Percentiles rank a stretch among this genome's conserved stretches.
Evolutionary conservation across 1,140 invertebrate genomes (phyloP).

Genomic region (Phymorhynchus buccinoides): DNA sequence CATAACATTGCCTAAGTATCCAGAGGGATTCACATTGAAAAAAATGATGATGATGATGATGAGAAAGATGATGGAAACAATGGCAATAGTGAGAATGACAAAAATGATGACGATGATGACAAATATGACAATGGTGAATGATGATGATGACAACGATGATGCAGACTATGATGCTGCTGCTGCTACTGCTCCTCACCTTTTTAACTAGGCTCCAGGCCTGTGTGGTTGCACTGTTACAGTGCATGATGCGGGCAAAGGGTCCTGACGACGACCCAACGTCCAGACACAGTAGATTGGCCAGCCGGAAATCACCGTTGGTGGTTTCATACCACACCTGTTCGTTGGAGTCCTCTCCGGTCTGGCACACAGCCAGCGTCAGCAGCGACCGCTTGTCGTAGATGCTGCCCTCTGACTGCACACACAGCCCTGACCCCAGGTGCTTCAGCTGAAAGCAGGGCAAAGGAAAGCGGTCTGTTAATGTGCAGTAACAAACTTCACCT

Average conservation of each 20-base stretch:
- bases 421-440: slow-evolving; percentile 52
- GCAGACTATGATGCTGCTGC: no score
- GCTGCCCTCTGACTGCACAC: slow-evolving; percentile 56
- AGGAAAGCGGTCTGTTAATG: not conserved
- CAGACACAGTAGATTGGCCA: slow-evolving; percentile 88
- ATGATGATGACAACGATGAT: no score
- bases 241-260: slow-evolving; percentile 81
- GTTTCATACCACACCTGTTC: slow-evolving; percentile 86
- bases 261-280: slow-evolving; percentile 77
- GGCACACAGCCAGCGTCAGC: slow-evolving; percentile 51
- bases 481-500: no score
- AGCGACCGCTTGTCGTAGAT: slow-evolving; percentile 55
- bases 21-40: no score
- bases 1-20: no score
- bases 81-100: no score
- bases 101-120: no score
- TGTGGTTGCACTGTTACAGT: slow-evolving; percentile 92
- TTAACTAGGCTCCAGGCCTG: slow-evolving; percentile 84
- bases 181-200: slow-evolving; percentile 48
- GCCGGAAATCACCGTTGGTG: slow-evolving; percentile 86
- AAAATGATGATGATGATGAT: no score
- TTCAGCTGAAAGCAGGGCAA: slow-evolving; percentile 50
- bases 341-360: slow-evolving; percentile 39
- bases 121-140: no score
- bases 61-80: no score